Evolutionary conservation across 2,113 vertebrate genomes (phyloP), one percentile per base, ranked within the genome.

Genomic region (Chauna torquata): DNA sequence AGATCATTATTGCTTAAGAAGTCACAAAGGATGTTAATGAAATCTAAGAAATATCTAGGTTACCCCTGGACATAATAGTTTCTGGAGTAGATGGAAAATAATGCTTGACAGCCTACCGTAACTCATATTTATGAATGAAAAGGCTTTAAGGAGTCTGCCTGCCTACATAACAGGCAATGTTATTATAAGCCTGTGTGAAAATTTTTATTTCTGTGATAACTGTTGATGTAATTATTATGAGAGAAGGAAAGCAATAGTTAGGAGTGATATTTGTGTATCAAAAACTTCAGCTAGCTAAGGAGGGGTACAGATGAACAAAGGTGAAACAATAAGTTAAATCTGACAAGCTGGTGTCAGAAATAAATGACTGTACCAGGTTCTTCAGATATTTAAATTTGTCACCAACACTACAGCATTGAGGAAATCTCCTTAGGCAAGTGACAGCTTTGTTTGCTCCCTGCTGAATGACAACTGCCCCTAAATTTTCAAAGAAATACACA

Each of bases 361-460:
- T 40, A n/a, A 84, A 70, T 38, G 12, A 82, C 62, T 79, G 3
- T 71, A 17, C 12, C 42, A 38, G 8, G 75, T 95, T 77, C 45
- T 78, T 92, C 34, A 94, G 28, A 69, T 91, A 84, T 90, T 93
- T 93, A 77, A 69, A 28, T 84, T 77, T 91, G 45, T 82, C 27
- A 65, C 45, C 5, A 45, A 34, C 57, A 78, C 11, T 18, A 61
- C 40, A 91, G 18, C 61, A 61, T 3, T 85, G 19, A 54, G 52
- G 50, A 94, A 82, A 82, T 78, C 27, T 94, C 66, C 54, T 92
- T 87, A 85, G 66, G 52, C 25, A 59, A 71, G 49, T 76, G 79
- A 88, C 72, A 88, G n/a, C 47, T 96, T 86, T 92, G 40, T 93
- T 90, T 89, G 38, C 13, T 96, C 36, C 30, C 52, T 71, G 62